Conservation (phyloP, 2,113 vertebrate genomes). For the Smithornis capensis region DNA sequence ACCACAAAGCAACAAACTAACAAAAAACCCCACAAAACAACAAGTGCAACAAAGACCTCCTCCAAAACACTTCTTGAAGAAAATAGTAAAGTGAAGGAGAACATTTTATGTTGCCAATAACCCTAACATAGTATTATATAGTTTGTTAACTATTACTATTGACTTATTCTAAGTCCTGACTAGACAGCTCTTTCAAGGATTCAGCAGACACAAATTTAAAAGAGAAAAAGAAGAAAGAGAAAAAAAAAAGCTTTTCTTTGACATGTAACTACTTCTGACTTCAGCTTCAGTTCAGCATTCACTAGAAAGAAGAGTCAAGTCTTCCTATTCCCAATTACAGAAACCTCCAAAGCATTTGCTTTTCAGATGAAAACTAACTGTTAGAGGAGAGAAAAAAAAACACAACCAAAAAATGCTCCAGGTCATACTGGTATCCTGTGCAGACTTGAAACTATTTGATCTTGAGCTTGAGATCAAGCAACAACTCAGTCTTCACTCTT, state of each 20-base stretch:
- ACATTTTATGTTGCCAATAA: not conserved
- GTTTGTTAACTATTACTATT: not conserved
- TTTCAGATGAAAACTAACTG: not conserved
- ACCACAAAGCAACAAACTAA: rapidly evolving
- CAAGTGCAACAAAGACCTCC: not conserved
- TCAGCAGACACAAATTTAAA: not conserved
- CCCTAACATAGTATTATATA: not conserved
- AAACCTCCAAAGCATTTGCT: not conserved
- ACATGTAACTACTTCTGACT: not conserved
- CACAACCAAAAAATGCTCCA: not conserved
- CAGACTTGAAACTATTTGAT: not conserved
- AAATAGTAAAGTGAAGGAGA: not conserved
- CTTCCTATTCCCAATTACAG: not conserved
- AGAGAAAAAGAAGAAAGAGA: no score
- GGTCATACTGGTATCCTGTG: not conserved
- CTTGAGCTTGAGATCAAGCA: not conserved
- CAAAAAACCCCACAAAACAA: not conserved
- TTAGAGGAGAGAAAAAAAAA: not conserved
- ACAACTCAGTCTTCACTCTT: not conserved
- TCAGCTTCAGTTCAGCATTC: not conserved
- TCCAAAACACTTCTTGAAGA: not conserved
- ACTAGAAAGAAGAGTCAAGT: not conserved
- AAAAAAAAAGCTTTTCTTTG: not conserved
- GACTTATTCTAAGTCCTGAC: not conserved
- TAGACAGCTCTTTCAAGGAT: not conserved